phyloP scores from a whole-genome alignment of 2,888 invertebrate genomes.

The Trypoxylon attenuatum region DNA sequence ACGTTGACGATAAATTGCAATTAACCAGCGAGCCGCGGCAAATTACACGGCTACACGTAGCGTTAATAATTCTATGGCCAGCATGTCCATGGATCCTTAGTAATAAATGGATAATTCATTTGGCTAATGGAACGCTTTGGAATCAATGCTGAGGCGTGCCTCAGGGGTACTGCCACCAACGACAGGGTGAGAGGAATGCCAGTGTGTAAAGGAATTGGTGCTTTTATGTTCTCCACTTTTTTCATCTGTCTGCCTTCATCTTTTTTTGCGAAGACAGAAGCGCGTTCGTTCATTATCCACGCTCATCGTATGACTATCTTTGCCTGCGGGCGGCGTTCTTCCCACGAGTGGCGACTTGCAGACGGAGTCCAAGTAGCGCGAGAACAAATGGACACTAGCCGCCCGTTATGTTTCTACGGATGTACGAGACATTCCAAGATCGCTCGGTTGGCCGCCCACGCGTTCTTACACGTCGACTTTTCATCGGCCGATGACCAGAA shows the following conservation, averaged over 20 bases:
- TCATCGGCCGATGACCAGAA: constrained; percentile 34
- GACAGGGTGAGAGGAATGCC: no score
- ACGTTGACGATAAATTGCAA: constrained; percentile 30
- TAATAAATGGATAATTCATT: background rate
- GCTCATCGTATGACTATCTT: constrained; percentile 30
- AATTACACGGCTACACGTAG: constrained; percentile 1
- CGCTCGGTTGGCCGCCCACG: constrained; percentile 29
- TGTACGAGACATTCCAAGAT: constrained; percentile 21
- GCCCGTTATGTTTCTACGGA: constrained; percentile 10
- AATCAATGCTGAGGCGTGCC: no score
- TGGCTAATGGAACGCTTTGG: background rate
- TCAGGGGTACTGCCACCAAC: no score
- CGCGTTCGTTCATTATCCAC: constrained; percentile 48
- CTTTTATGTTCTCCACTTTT: constrained; percentile 5
- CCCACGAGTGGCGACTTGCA: constrained; percentile 28
- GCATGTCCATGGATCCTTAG: background rate
- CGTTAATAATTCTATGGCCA: background rate
- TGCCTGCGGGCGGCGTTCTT: constrained; percentile 39
- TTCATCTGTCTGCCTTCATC: constrained; percentile 1
- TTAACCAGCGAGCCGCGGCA: constrained; percentile 14
- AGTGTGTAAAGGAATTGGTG: no score
- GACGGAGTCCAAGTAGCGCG: constrained; percentile 26
- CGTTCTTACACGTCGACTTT: constrained; percentile 21
- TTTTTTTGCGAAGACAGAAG: constrained; percentile 9
- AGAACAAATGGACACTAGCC: constrained; percentile 31